These are phyloP conservation scores for Antitype chi DNA, from an alignment of 2,888 invertebrate genomes.

Conservation along the genomic window DNA sequence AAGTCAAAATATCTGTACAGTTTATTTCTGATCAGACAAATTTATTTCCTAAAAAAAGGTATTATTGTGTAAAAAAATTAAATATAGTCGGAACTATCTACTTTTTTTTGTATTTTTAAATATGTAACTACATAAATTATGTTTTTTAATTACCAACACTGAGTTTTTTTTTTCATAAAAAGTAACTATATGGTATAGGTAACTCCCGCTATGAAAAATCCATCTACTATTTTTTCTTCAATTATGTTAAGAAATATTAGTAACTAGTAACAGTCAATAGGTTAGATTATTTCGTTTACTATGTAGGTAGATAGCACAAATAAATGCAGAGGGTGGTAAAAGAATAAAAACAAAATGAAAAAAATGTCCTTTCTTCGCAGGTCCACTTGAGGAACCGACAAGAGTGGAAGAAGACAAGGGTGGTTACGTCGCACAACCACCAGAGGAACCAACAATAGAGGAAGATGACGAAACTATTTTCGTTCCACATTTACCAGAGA, in stretches of 20 bases:
- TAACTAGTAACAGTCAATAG: background rate
- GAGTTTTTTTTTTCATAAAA: background rate
- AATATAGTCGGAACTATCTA: background rate
- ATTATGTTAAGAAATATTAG: background rate
- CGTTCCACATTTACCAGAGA: background rate
- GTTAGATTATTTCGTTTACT: background rate
- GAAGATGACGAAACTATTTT: background rate
- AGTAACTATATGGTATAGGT: too few species aligned
- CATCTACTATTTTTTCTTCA: background rate
- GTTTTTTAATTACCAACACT: background rate
- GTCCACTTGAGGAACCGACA: too few species aligned
- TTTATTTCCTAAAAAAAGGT: background rate
- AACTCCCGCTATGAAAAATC: background rate
- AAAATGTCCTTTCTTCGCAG: background rate
- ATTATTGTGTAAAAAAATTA: background rate
- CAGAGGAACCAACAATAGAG: background rate
- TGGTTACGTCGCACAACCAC: too few species aligned
- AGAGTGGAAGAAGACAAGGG: too few species aligned
- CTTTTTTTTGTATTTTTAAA: background rate
- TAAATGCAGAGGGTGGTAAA: background rate
- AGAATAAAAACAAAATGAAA: background rate
- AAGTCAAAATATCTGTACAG: background rate
- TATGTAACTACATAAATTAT: background rate
- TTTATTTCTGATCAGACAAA: background rate
- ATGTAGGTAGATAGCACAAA: background rate